A percentile compares a stretch with the other conserved stretches of the same genome.
These are phyloP conservation scores for Rhineura floridana DNA, from an alignment of 2,113 vertebrate genomes.

Conservation along the genomic window DNA sequence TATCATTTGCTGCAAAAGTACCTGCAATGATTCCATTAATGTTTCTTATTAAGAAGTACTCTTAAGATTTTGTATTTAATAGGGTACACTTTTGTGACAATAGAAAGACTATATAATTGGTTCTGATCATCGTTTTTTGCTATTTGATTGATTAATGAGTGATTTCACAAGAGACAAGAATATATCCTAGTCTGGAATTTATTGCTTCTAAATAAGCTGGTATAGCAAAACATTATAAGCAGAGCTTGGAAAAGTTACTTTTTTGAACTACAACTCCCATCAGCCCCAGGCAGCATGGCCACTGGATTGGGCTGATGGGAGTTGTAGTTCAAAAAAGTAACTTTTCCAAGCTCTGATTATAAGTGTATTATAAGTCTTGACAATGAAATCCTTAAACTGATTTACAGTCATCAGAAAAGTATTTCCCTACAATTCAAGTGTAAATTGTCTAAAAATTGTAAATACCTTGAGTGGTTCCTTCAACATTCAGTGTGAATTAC, in stretches of 20 bases:
- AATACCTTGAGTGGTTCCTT: background rate
- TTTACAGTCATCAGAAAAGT: background rate
- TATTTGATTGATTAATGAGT: background rate
- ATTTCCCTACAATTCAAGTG: background rate
- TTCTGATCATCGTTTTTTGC: background rate
- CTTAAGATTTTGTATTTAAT: background rate
- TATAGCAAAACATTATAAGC: background rate
- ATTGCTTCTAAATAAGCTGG: background rate
- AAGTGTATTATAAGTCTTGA: background rate
- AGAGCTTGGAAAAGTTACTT: too few species aligned
- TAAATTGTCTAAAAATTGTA: background rate
- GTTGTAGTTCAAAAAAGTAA: too few species aligned
- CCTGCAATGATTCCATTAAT: background rate
- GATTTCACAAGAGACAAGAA: background rate
- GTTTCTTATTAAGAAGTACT: conserved; percentile 28
- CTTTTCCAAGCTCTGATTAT: too few species aligned
- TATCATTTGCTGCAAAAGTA: conserved; percentile 52
- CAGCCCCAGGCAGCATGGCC: too few species aligned
- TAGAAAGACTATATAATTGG: background rate
- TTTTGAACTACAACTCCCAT: too few species aligned
- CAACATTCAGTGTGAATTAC: background rate
- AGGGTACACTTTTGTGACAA: background rate
- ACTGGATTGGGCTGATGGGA: too few species aligned
- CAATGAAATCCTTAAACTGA: background rate
- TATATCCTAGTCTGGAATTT: background rate